Base-by-base conservation (phyloP, 2,797 vertebrate genomes). In the Myotis vivesi region DNA sequence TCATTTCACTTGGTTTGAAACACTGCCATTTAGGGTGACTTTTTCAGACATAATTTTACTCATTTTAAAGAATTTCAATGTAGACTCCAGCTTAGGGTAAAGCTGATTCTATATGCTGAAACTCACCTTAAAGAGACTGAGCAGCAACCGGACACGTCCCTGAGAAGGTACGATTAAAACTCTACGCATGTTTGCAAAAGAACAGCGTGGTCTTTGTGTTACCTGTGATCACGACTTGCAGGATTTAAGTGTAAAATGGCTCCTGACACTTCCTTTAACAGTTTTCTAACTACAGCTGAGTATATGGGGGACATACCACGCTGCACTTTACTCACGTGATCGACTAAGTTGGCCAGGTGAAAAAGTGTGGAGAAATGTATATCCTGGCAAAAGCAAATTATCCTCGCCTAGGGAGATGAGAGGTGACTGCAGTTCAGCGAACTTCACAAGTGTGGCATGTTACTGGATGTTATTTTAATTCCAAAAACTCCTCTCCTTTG, bases 291-390 rank as follows among this genome's bases (percentile, higher is more conserved):
- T 6, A 22, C 16, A 44, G 44, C 28, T 6, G 30, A 20, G 33
- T 1, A 3, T 5, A 17, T 1, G 10, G 51, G 22, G 38, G 33
- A 33, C 51, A 68, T 16, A 4, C 8, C 6, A 19, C 17, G 2
- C 0, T 0, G 28, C 20, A 15, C 33, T 28, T 20, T 1, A 30
- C 5, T 2, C 30, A 51, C 62, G 10, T 44, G 44, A 44, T 44
- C 10, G 44, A 8, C 33, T 33, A 8, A 59, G 20, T 6, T 3
- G 17, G 68, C 49, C 59, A 30, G n/a, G 41, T 38, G 38, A 8
- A n/a, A 57, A 22, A 4, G 22, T 28, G 7, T 30, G 69, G 1
- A 68, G 41, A 69, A 46, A 64, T 10, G 41, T 3, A 2, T 44
- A 23, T 13, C 33, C 11, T 0, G 7, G 76, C 22, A 55, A 51